Evolutionary conservation across 2,797 vertebrate genomes (phyloP), one percentile per base, ranked within the genome.

Genomic region (Spinus olivaceus): DNA sequence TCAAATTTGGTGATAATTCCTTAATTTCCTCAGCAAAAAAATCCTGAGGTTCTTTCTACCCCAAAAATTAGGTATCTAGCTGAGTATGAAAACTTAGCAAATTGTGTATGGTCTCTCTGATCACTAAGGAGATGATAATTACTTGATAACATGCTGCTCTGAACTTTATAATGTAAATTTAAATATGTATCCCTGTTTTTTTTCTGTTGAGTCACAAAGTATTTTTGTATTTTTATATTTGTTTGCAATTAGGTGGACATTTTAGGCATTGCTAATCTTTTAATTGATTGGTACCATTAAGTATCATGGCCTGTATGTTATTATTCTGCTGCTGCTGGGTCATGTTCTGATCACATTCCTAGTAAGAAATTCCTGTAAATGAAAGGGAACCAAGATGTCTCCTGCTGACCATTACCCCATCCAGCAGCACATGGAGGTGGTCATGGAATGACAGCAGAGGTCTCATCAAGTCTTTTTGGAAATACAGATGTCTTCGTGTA

Each of bases 241-340:
- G 4, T 67, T 92, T 20, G n/a, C 37, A 9, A 1, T 49, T 17
- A 61, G 19, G 42, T 65, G 42, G 32, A 17, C 1, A 0, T 63
- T 73, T 67, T 85, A 39, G n/a, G 24, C 54, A 16, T 49, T 77
- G 15, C 3, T 44, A 2, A 37, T 23, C 20, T 60, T 81, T 57
- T 51, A 39, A 65, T 61, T 41, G 50, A 46, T 59, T 30, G 25
- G 3, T 66, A 19, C 15, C 14, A 17, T 57, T 63, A n/a, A 80
- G 15, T 78, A 11, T 70, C 18, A 3, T 22, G 59, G 33, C 44
- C 14, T 17, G 8, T 9, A 2, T 0, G 1, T 37, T 32, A 13
- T 64, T 78, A 0, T 35, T 92, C 60, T 74, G 39, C 60, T 74
- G 2, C 57, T 78, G 37, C 11, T 71, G 32, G 12, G 14, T 47